Evolutionary conservation across 2,888 invertebrate genomes (phyloP), one percentile per base, ranked within the genome.

Genomic region (Mesorhabditis sp.): DNA sequence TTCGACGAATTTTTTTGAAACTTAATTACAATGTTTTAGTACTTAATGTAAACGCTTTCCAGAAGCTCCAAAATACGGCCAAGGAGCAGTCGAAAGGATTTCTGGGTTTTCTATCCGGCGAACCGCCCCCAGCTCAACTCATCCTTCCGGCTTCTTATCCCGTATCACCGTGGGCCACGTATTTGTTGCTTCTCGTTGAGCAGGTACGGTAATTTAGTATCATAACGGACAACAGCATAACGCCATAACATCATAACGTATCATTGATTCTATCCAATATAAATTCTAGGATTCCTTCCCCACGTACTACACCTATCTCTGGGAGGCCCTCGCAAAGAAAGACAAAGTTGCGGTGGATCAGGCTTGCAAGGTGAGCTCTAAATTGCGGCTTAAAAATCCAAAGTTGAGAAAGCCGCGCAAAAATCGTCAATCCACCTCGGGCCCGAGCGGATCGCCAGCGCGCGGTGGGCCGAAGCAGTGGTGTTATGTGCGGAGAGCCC

Each of bases 111-210:
- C 78, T 84, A 67, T 72, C 78, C 1, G 72, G 80, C 2, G 77
- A 77, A 15, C 70, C 65, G 5, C 65, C 75, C n/a, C 82, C 79
- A 4, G 82, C 83, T 5, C 78, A 79, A 4, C 67, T 83, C 4
- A 76, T 84, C 13, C 71, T 77, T 0, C 69, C 74, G n/a, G 67
- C 73, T 28, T 44, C 62, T 61, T 43, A 68, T 50, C 43, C 67
- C 10, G 70, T 76, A 43, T 73, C 79, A 3, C 79, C 80, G 1
- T 82, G 82, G 74, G 76, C 82, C 6, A 75, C 83, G 0, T 82
- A 74, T 65, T 62, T 84, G 15, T 73, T 82, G 70, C 74, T 84
- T 4, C 58, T 71, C 10, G 81, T 81, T 5, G 84, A 83, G 65
- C 71, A 74, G 45, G 44, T 67, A 70, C 58, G 58, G 58, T 28